Conservation (phyloP, 2,888 invertebrate species). For the Lasioglossum zephyrum region DNA sequence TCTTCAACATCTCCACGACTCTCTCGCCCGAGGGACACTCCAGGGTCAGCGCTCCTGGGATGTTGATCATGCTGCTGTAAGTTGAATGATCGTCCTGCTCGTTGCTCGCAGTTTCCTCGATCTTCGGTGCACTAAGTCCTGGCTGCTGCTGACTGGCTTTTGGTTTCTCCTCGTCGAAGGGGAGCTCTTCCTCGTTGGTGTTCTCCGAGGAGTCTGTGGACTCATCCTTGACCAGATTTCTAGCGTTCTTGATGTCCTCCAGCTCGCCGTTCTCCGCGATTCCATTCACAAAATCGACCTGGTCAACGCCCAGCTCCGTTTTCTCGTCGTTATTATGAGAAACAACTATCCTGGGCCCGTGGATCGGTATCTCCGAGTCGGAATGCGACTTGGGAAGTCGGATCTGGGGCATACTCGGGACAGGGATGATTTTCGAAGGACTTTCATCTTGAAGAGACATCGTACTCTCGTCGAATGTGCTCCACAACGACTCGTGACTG, state of each 20-base stretch:
- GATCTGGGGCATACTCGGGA: constrained; percentile 5
- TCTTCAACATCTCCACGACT: constrained; percentile 52
- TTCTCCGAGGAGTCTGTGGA: constrained; percentile 34
- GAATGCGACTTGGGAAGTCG: constrained; percentile 76
- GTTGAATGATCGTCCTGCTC: constrained; percentile 66
- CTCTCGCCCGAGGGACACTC: constrained; percentile 64
- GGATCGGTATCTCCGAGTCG: constrained; percentile 74
- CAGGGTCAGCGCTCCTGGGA: constrained; percentile 64
- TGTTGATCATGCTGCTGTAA: constrained; percentile 68
- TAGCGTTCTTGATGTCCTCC: constrained; percentile 35
- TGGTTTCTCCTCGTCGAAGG: constrained; percentile 25
- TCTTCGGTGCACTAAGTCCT: background rate
- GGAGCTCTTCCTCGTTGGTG: constrained; percentile 23
- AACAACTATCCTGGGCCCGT: constrained; percentile 20
- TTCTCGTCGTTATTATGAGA: constrained; percentile 15
- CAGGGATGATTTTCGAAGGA: constrained; percentile 37
- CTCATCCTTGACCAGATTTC: constrained; percentile 45
- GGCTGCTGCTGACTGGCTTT: background rate
- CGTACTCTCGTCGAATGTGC: constrained; percentile 80
- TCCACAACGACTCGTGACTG: constrained; percentile 81
- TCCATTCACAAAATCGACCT: constrained; percentile 63
- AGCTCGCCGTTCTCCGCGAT: constrained; percentile 13
- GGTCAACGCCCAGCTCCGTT: constrained; percentile 35
- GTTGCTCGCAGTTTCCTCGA: constrained; percentile 37
- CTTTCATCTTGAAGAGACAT: constrained; percentile 77